A percentile compares a stretch with the other conserved stretches of the same genome.
Evolutionary conservation across 64 coral and sea anemone genomes (phyloP).

Genomic region (Orbicella faveolata): DNA sequence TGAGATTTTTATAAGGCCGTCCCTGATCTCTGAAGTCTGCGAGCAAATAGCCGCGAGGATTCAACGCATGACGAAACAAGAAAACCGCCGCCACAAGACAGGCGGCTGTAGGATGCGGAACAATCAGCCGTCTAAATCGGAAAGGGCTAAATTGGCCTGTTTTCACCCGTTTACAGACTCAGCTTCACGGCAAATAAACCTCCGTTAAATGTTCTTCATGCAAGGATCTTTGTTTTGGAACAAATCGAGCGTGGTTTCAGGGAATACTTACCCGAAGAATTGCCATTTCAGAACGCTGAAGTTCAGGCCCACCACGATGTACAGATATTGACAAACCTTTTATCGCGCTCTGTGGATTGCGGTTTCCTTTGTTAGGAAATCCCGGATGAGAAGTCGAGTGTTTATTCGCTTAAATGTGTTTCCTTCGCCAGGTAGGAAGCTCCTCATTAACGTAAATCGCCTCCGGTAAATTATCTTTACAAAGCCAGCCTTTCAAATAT

Average conservation of each 20-base stretch:
- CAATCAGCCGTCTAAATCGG: conserved; percentile 28
- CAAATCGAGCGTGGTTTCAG: conserved; percentile 6
- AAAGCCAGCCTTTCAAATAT: conserved; percentile 19
- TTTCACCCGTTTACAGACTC: neutral
- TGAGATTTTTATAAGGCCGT: neutral
- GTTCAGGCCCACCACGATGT: conserved; percentile 35
- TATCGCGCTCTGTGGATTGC: conserved; percentile 51
- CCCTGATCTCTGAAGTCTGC: neutral
- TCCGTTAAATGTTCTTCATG: conserved; percentile 4
- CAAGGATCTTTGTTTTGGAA: neutral
- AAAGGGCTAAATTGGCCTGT: conserved; percentile 12
- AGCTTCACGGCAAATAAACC: conserved; percentile 9
- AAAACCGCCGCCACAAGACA: neutral
- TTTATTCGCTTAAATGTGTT: conserved; percentile 39
- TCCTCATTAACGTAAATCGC: conserved; percentile 40
- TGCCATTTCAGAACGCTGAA: conserved; percentile 39
- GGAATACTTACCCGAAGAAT: conserved; percentile 47
- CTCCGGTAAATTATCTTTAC: conserved; percentile 5
- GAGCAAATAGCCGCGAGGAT: neutral
- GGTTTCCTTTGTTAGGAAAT: conserved; percentile 60
- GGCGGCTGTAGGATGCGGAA: neutral
- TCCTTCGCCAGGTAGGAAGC: conserved; percentile 35
- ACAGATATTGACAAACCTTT: conserved; percentile 48
- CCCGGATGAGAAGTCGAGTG: conserved; percentile 44
- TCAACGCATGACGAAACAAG: conserved; percentile 24